A percentile compares a stretch with the other conserved stretches of the same genome.
These are phyloP conservation scores for Synanthedon tipuliformis DNA, from an alignment of 2,888 invertebrate genomes.

Conservation along the genomic window DNA sequence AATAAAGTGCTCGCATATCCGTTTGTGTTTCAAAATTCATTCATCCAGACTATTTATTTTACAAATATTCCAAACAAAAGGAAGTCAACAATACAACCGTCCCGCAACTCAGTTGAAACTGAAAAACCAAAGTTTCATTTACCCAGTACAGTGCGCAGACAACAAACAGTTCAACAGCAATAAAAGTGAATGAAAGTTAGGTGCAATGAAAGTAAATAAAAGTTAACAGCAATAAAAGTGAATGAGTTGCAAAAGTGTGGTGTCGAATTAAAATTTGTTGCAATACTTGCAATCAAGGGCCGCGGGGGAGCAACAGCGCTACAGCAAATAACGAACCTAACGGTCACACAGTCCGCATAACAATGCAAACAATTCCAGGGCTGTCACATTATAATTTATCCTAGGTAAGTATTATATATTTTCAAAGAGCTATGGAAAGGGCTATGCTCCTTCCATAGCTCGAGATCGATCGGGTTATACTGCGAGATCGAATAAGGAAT, in stretches of 20 bases:
- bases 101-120: too few species aligned
- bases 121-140: not conserved
- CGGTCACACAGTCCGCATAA: conserved; percentile 25
- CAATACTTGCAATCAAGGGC: conserved; percentile 23
- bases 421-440: too few species aligned
- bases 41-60: conserved; percentile 10
- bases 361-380: conserved; percentile 5
- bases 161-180: conserved; percentile 5
- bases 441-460: too few species aligned
- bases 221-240: conserved; percentile 11
- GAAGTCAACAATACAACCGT: too few species aligned
- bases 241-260: conserved; percentile 18
- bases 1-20: too few species aligned
- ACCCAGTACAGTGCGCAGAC: not conserved
- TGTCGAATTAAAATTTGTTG: conserved; percentile 22
- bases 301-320: conserved; percentile 24
- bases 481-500: too few species aligned
- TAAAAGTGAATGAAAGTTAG: conserved; percentile 1
- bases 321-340: conserved; percentile 30
- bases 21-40: conserved; percentile 7
- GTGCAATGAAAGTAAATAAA: conserved; percentile 6
- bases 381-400: too few species aligned
- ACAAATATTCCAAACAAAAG: not conserved
- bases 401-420: too few species aligned
- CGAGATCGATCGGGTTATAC: too few species aligned